A percentile compares a stretch with the other conserved stretches of the same genome.
These are phyloP conservation scores for Gari tellinella DNA, from an alignment of 2,888 invertebrate species.

Conservation along the genomic window DNA sequence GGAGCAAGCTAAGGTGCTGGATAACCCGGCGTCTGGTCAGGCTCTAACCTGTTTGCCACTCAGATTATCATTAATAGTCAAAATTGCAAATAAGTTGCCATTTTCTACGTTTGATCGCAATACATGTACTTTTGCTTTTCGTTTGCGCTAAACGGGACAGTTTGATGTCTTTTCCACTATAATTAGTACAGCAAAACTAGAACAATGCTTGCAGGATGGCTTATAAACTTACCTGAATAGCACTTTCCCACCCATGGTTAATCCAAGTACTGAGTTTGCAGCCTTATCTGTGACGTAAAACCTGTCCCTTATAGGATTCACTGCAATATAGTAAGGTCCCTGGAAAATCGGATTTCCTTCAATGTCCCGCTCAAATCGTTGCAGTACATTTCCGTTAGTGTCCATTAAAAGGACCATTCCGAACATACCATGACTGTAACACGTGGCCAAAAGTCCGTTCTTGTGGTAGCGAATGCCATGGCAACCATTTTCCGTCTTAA, in stretches of 20 bases:
- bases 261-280: constrained; percentile 21
- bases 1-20: too few species aligned
- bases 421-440: constrained; percentile 44
- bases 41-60: too few species aligned
- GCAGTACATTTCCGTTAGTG: constrained; percentile 29
- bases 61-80: too few species aligned
- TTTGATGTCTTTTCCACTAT: not conserved
- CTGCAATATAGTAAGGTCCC: constrained; percentile 30
- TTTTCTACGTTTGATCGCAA: too few species aligned
- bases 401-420: constrained; percentile 41
- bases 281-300: constrained; percentile 48
- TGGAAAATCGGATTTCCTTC: constrained; percentile 40
- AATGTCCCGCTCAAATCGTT: constrained; percentile 37
- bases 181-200: not conserved
- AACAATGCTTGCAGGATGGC: not conserved
- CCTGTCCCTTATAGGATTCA: constrained; percentile 31
- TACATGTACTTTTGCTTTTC: too few species aligned
- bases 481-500: constrained; percentile 32
- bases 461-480: constrained; percentile 36
- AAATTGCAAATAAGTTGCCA: too few species aligned
- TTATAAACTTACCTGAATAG: constrained; percentile 29
- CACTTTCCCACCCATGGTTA: constrained; percentile 40
- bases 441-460: constrained; percentile 34
- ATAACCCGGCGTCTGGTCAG: too few species aligned
- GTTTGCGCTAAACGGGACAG: not conserved